A percentile compares a stretch with the other conserved stretches of the same genome.
Evolutionary conservation across 2,888 invertebrate genomes (phyloP).

Genomic region (Prenolepis imparis): DNA sequence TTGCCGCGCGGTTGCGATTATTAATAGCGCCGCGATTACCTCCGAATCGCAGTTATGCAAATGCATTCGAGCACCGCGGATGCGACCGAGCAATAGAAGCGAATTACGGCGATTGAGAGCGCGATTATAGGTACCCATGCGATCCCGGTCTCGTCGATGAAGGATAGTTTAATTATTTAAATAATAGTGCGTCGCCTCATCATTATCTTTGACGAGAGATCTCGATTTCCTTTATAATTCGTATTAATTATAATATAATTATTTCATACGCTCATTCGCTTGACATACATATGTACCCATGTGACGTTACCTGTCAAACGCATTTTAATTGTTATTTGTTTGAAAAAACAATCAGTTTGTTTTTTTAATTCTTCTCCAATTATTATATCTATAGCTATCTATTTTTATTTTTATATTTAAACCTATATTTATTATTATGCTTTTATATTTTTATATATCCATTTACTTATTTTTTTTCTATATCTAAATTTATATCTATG

Average conservation of each 20-base stretch:
- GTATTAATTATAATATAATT: neutral
- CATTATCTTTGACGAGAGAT: neutral
- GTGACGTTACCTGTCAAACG: too few species aligned
- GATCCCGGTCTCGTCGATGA: neutral
- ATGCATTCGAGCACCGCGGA: constrained; percentile 14
- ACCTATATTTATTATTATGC: too few species aligned
- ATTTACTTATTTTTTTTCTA: too few species aligned
- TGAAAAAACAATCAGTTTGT: too few species aligned
- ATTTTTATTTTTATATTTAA: too few species aligned
- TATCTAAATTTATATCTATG: too few species aligned
- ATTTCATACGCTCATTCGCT: too few species aligned
- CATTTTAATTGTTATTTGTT: too few species aligned
- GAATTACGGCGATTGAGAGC: constrained; percentile 16
- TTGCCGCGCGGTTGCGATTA: constrained; percentile 11
- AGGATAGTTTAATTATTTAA: constrained; percentile 13
- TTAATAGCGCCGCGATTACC: constrained; percentile 34
- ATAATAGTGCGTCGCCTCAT: neutral
- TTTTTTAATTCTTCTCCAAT: too few species aligned
- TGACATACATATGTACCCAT: neutral
- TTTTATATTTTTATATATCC: too few species aligned
- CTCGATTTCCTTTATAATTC: neutral
- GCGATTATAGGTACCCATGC: neutral
- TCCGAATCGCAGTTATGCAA: constrained; percentile 38
- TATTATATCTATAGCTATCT: too few species aligned
- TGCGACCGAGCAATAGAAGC: constrained; percentile 4